phyloP scores from a whole-genome alignment of 2,888 invertebrate species.

The Sepioteuthis lessoniana region DNA sequence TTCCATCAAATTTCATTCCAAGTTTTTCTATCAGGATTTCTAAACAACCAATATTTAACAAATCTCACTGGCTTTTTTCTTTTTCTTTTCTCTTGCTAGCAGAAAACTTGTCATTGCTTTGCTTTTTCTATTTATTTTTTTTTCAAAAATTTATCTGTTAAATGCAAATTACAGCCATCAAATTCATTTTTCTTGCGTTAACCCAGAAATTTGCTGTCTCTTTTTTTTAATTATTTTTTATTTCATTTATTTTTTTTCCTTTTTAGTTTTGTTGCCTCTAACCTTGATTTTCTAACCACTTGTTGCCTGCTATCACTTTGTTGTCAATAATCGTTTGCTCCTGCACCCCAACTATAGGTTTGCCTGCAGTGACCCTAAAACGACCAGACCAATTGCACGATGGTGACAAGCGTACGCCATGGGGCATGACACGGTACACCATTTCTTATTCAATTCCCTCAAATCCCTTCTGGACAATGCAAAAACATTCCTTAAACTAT shows the following conservation, averaged over 20 bases:
- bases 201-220: background rate
- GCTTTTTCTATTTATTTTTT: background rate
- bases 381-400: constrained; percentile 45
- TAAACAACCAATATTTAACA: background rate
- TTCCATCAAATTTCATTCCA: too few relatives aligned
- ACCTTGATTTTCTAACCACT: background rate
- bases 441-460: constrained; percentile 15
- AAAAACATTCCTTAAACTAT: background rate
- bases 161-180: too few relatives aligned
- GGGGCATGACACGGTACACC: constrained; percentile 43
- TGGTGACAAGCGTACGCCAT: constrained; percentile 43
- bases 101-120: background rate
- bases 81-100: background rate
- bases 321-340: constrained; percentile 44
- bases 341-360: constrained; percentile 37
- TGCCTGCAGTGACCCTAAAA: constrained; percentile 38
- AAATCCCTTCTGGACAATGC: background rate
- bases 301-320: background rate
- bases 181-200: too few relatives aligned
- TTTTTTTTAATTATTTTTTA: background rate
- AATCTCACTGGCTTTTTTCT: background rate
- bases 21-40: background rate
- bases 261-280: background rate
- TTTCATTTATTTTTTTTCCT: background rate
- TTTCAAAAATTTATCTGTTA: too few relatives aligned